Conservation (phyloP, 2,113 vertebrate species). For the Lathamus discolor region DNA sequence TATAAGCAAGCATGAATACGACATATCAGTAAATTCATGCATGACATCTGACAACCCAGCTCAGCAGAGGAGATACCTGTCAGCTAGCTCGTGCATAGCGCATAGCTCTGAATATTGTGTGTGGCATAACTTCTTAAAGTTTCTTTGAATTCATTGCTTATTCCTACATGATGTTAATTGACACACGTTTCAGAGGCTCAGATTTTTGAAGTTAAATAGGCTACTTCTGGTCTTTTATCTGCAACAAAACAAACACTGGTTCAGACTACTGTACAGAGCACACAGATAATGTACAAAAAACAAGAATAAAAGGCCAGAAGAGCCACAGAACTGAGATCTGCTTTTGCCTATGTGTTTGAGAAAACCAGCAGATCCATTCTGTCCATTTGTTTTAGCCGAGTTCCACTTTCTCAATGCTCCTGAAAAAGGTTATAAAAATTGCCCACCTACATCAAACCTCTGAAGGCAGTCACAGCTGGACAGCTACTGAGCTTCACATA, state of each 20-base stretch:
- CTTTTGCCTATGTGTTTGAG: not conserved
- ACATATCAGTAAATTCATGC: not conserved
- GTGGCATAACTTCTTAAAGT: not conserved
- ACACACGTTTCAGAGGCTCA: not conserved
- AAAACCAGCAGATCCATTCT: not conserved
- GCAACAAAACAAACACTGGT: not conserved
- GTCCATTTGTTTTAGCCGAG: not conserved
- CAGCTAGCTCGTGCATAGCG: rapidly evolving
- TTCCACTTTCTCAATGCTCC: not conserved
- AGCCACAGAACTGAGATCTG: not conserved
- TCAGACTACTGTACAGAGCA: not conserved
- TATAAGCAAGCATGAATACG: not conserved
- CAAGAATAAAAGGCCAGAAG: not conserved
- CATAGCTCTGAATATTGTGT: not conserved
- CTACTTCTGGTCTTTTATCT: not conserved
- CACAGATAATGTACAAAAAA: not conserved
- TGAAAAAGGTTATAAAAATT: not conserved
- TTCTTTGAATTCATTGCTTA: not conserved
- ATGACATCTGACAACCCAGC: not conserved
- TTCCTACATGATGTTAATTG: not conserved
- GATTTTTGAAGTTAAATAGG: not conserved
- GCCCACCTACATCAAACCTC: not conserved
- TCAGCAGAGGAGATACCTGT: not conserved
- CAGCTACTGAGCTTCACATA: not conserved
- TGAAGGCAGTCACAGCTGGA: rapidly evolving